Evolutionary conservation across 2,888 invertebrate species (phyloP).

Genomic region (Cosmia trapezina): DNA sequence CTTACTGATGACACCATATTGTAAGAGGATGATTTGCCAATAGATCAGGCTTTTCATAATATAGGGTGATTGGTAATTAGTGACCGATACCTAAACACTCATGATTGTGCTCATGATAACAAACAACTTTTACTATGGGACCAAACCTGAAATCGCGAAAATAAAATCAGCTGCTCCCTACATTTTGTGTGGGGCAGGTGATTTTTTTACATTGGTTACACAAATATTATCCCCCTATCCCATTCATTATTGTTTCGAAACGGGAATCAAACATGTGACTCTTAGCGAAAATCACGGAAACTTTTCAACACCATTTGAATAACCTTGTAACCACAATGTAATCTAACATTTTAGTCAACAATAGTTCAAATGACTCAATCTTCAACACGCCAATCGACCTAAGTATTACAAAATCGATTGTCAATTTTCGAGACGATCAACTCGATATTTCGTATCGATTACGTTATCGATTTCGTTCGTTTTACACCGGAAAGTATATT

Average conservation of each 20-base stretch:
- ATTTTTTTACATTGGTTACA: background rate
- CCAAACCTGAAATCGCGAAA: too few relatives aligned
- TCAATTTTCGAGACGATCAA: conserved; percentile 67
- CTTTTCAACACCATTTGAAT: conserved; percentile 7
- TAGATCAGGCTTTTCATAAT: background rate
- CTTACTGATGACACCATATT: background rate
- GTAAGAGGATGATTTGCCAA: background rate
- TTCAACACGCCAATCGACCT: conserved; percentile 52
- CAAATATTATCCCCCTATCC: background rate
- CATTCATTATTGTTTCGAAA: background rate
- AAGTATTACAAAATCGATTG: conserved; percentile 63
- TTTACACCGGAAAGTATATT: conserved; percentile 70
- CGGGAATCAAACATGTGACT: background rate
- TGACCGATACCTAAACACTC: too few relatives aligned
- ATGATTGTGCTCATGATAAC: too few relatives aligned
- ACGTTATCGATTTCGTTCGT: conserved; percentile 69
- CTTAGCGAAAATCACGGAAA: background rate
- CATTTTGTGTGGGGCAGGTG: too few relatives aligned
- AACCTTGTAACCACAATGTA: conserved; percentile 29
- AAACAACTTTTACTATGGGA: too few relatives aligned
- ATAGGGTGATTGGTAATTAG: too few relatives aligned
- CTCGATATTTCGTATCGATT: conserved; percentile 72
- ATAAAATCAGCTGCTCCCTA: too few relatives aligned
- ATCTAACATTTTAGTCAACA: conserved; percentile 51
- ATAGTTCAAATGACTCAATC: conserved; percentile 63